phyloP scores from a whole-genome alignment of 2,113 vertebrate species.

The Solenodon paradoxus region DNA sequence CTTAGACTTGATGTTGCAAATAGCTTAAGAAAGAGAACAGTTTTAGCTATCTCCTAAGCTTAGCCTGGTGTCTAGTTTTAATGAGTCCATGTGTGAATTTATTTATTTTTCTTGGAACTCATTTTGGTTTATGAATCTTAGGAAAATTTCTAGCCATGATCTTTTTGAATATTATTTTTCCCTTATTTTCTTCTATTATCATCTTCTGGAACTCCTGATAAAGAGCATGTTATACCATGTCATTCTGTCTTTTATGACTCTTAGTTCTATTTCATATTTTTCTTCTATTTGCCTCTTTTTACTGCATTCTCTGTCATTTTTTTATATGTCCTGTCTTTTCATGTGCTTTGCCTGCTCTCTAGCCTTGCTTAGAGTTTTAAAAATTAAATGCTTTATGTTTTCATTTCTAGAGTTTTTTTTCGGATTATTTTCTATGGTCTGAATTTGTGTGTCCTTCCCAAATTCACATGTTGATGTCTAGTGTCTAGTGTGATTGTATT shows the following conservation, averaged over 20 bases:
- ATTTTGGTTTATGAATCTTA: background rate
- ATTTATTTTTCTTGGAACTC: background rate
- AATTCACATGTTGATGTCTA: too few species aligned
- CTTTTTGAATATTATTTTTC: background rate
- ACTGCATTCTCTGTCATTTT: background rate
- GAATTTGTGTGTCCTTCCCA: too few species aligned
- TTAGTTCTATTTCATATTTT: background rate
- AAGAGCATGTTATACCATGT: background rate
- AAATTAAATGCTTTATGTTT: too few species aligned
- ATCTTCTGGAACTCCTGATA: background rate
- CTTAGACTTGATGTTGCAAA: background rate
- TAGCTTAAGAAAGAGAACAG: background rate
- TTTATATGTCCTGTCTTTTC: background rate
- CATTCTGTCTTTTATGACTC: background rate
- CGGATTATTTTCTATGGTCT: background rate
- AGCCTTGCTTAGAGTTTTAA: background rate
- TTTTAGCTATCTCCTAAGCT: background rate
- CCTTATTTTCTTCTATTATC: background rate
- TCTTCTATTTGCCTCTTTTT: background rate
- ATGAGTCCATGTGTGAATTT: background rate
- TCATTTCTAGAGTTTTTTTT: background rate
- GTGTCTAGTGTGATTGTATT: too few species aligned
- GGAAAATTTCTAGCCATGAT: background rate
- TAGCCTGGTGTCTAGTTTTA: background rate
- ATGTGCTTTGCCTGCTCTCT: background rate